phyloP scores from a whole-genome alignment of 2,888 invertebrate species.

The Dasypolia templi region DNA sequence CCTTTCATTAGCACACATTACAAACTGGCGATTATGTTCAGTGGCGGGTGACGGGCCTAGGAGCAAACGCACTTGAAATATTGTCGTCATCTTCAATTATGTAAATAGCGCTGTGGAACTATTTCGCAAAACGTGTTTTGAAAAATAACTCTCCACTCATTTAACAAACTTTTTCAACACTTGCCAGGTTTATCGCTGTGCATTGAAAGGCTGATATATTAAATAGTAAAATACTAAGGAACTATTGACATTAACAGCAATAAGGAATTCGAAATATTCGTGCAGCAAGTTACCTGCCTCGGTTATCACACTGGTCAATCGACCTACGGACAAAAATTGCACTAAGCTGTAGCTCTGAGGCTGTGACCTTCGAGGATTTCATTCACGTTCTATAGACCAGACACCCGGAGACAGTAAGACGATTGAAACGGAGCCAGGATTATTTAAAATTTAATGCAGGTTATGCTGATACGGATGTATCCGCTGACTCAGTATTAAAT shows the following conservation, averaged over 20 bases:
- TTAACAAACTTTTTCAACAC: constrained; percentile 10
- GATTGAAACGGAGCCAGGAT: constrained; percentile 22
- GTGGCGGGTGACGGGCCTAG: constrained; percentile 20
- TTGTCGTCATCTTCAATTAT: constrained; percentile 19
- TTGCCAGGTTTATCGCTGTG: constrained; percentile 8
- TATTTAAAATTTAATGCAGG: constrained; percentile 13
- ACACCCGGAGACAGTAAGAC: constrained; percentile 25
- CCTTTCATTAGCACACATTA: constrained; percentile 58
- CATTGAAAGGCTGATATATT: constrained; percentile 19
- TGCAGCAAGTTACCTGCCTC: constrained; percentile 53
- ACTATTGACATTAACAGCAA: constrained; percentile 27
- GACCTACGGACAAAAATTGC: constrained; percentile 54
- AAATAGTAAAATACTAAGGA: constrained; percentile 11
- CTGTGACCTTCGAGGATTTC: constrained; percentile 50
- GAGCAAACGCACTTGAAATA: constrained; percentile 37
- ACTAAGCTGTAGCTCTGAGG: constrained; percentile 29
- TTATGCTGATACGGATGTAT: constrained; percentile 12
- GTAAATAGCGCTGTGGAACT: constrained; percentile 21
- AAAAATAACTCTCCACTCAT: constrained; percentile 3
- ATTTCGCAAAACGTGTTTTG: constrained; percentile 5
- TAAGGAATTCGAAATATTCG: constrained; percentile 59
- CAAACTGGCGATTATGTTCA: constrained; percentile 58
- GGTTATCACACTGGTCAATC: constrained; percentile 59
- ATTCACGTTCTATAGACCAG: constrained; percentile 28
- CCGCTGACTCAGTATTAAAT: constrained; percentile 1